Base-by-base conservation (phyloP, 2,888 invertebrate genomes). In the Troglohyphantes excavatus region DNA sequence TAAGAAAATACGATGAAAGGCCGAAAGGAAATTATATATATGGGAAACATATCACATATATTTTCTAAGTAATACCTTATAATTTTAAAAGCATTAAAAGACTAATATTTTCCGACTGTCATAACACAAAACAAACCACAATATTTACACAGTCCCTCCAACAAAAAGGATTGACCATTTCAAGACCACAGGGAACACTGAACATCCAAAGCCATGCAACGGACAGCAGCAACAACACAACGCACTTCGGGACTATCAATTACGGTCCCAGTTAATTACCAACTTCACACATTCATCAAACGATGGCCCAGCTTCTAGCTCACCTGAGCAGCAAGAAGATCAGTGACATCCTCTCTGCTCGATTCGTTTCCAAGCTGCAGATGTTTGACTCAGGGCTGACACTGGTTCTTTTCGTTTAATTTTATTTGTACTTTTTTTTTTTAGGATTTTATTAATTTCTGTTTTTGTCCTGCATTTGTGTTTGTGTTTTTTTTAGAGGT, bases 211-310 rank as follows among this genome's bases (percentile, higher is more conserved):
- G 43, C 43, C 78, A 78, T 23, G 23, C 78, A n/a, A 43, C 78
- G 63, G 65, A 65, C 78, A 53, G 5, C 21, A n/a, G 63, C 78
- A 65, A 65, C 33, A 78, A 43, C 39, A 63, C 65, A 13, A 7
- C 19, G 65, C 39, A 43, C 53, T 46, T 27, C 26, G 68, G 70
- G 70, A 86, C 86, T 78, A 86, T 86, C 86, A 86, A 86, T 86
- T 86, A 78, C 86, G 29, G 21, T 43, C 33, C 59, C 23, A 78
- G 86, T 86, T 86, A 86, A 86, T 86, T 86, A 78, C 86, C 43
- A 61, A 70, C 86, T 68, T 86, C 86, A 76, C 84, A 85, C 78
- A 65, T 78, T 65, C 63, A 65, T 65, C 65, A 43, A 78, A 53
- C 11, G 65, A 63, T 76, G 76, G 78, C 63, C 33, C 26, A 75